phyloP scores from a whole-genome alignment of 2,113 vertebrate genomes.

The Talpa occidentalis region DNA sequence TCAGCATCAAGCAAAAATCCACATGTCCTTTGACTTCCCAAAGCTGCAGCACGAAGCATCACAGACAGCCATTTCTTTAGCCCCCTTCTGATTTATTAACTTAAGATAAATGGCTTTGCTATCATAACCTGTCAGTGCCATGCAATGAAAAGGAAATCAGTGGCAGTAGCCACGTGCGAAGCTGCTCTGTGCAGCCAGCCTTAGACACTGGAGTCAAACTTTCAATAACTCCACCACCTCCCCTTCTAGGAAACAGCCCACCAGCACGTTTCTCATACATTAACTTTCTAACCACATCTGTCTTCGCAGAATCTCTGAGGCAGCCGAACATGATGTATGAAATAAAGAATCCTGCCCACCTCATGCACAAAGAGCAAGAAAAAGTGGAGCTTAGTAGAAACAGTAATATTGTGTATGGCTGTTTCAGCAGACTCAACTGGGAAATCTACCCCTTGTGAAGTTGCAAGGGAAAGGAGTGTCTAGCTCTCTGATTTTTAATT shows the following conservation, averaged over 20 bases:
- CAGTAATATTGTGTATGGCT: conserved; percentile 52
- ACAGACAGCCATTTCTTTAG: neutral
- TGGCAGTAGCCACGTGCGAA: conserved; percentile 46
- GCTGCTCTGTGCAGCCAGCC: conserved; percentile 41
- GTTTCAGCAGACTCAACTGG: conserved; percentile 52
- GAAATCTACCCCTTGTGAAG: neutral
- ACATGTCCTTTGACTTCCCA: conserved; percentile 62
- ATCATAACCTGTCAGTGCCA: conserved; percentile 78
- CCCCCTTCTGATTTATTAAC: conserved; percentile 80
- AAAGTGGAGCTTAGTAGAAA: conserved; percentile 49
- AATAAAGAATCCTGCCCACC: conserved; percentile 77
- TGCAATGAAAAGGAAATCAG: conserved; percentile 75
- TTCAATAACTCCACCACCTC: conserved; percentile 19
- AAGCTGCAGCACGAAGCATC: conserved; percentile 69
- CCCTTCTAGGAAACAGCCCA: neutral
- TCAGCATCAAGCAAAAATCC: conserved; percentile 48
- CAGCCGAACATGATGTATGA: conserved; percentile 79
- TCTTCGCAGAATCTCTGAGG: conserved; percentile 80
- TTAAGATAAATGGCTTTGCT: conserved; percentile 81
- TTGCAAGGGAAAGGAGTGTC: conserved; percentile 60
- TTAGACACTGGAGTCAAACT: conserved; percentile 56
- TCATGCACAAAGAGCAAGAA: conserved; percentile 71
- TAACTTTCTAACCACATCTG: conserved; percentile 83
- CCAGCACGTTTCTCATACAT: conserved; percentile 74
- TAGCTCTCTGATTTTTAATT: neutral